Conservation (phyloP, 2,113 vertebrate genomes). For the Chaetura pelagica region DNA sequence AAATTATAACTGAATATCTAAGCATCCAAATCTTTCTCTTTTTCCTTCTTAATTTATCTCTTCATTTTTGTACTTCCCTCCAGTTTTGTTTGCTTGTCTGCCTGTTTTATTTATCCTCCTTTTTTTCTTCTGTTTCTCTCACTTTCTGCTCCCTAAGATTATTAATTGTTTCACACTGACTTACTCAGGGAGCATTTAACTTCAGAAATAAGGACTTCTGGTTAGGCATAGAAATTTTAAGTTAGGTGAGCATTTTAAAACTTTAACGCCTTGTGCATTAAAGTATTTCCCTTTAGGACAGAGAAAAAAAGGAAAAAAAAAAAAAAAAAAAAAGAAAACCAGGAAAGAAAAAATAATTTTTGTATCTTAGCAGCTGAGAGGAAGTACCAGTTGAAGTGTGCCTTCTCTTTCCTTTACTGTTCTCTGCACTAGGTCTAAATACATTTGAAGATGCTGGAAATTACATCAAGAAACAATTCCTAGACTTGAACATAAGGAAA, state of each 20-base stretch:
- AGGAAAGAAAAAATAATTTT: neutral
- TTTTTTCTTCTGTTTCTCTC: neutral
- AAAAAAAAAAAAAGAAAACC: neutral
- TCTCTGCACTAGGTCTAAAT: constrained; percentile 70
- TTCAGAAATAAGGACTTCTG: neutral
- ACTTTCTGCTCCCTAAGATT: neutral
- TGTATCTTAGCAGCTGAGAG: neutral
- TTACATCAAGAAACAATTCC: constrained; percentile 82
- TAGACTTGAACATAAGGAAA: constrained; percentile 80
- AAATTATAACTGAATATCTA: neutral
- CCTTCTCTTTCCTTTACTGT: neutral
- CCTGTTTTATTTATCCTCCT: neutral
- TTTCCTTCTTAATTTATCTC: neutral
- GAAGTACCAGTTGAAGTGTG: neutral
- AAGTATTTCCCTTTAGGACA: neutral
- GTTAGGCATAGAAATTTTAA: neutral
- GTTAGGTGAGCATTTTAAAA: neutral
- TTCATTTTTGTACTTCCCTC: neutral
- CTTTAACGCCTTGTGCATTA: neutral
- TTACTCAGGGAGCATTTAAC: neutral
- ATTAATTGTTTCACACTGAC: neutral
- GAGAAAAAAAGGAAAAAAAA: accelerated
- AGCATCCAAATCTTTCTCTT: neutral
- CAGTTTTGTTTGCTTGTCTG: neutral
- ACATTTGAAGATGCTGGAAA: constrained; percentile 83